A percentile compares a stretch with the other conserved stretches of the same genome.
These are phyloP conservation scores for Syngnathus rostellatus DNA, from an alignment of 2,797 vertebrate genomes.

Conservation along the genomic window DNA sequence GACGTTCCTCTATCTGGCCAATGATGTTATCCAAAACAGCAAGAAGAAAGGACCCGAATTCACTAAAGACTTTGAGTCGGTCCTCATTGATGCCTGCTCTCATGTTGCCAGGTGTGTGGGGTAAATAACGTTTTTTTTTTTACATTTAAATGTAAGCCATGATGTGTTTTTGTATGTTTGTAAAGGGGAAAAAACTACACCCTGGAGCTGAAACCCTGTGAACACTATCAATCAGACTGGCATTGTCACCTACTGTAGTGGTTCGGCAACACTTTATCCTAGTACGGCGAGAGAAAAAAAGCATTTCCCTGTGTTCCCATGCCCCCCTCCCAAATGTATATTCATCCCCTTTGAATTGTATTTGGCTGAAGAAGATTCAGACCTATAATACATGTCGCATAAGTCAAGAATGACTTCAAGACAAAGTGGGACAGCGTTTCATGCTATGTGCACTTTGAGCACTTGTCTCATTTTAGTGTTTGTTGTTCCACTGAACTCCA, in stretches of 20 bases:
- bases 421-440: neutral
- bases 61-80: conserved; percentile 89
- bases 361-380: neutral
- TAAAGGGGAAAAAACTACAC: neutral
- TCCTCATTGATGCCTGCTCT: conserved; percentile 93
- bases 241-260: no score
- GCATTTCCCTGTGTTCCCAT: no score
- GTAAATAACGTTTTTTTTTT: neutral
- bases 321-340: neutral
- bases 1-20: conserved; percentile 95
- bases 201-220: no score
- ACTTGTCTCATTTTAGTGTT: neutral
- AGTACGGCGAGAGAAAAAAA: no score
- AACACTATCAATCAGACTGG: no score
- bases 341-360: neutral
- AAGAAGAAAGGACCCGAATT: conserved; percentile 99
- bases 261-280: no score
- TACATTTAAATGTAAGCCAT: neutral
- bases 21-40: conserved; percentile 99
- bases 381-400: neutral
- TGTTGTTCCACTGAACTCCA: neutral
- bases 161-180: neutral
- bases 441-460: neutral
- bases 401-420: neutral
- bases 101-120: conserved; percentile 87